Conservation (phyloP, 2,888 invertebrate species). For the Hybos culiciformis region DNA sequence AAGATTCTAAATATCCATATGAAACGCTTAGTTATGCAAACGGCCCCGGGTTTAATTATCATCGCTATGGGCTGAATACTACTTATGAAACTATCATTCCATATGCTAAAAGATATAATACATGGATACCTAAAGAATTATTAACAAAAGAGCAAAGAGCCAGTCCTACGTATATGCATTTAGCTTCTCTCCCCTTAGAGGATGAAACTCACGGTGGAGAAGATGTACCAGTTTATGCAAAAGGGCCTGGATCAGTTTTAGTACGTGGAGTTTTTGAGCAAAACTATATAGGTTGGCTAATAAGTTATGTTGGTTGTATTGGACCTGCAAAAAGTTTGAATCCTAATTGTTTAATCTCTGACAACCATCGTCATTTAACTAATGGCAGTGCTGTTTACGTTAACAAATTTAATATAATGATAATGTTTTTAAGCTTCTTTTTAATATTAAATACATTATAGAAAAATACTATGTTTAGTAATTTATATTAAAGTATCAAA, state of each 20-base stretch:
- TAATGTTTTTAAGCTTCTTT: too few relatives aligned
- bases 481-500: too few relatives aligned
- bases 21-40: slow-evolving; percentile 50
- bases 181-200: slow-evolving; percentile 37
- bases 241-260: slow-evolving; percentile 45
- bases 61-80: slow-evolving; percentile 24
- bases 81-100: too few relatives aligned
- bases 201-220: slow-evolving; percentile 53
- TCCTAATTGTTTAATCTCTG: slow-evolving; percentile 23
- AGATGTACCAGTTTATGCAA: slow-evolving; percentile 53
- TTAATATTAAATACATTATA: too few relatives aligned
- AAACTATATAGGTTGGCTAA: slow-evolving; percentile 47
- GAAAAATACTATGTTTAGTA: too few relatives aligned
- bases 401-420: too few relatives aligned
- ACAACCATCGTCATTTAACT: too few relatives aligned
- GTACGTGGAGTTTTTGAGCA: slow-evolving; percentile 53
- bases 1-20: slow-evolving; percentile 32
- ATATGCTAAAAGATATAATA: neutral
- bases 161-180: slow-evolving; percentile 38
- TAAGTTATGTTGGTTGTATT: slow-evolving; percentile 40
- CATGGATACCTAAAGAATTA: slow-evolving; percentile 23
- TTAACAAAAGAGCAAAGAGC: slow-evolving; percentile 21
- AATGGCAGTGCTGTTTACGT: too few relatives aligned
- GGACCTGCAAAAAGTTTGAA: slow-evolving; percentile 30
- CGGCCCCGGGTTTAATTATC: slow-evolving; percentile 45